Evolutionary conservation across 1,140 invertebrate species (phyloP), one percentile per base, ranked within the genome.

Genomic region (Asobara japonica): DNA sequence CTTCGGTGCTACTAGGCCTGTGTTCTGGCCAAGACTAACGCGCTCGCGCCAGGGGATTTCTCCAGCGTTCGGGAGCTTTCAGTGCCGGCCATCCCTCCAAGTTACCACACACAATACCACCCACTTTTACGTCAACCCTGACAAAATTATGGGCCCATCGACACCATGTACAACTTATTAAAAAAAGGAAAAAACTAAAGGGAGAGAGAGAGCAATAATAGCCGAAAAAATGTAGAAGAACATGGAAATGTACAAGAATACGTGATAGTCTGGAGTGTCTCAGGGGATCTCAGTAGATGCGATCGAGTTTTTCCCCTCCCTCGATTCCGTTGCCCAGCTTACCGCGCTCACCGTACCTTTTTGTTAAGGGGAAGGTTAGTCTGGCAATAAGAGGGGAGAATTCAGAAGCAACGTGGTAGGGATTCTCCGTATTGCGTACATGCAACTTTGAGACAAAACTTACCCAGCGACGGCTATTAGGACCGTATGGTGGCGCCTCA

Each of bases 11-110:
- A 74, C 84, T 86, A 82, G 84, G 86, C 84, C 86, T 87, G 85
- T 84, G 83, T 82, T 86, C 86, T 84, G 85, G 83, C 85, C 85
- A 81, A 87, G 86, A 87, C 86, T 87, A 86, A 85, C 84, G 84
- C 82, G 80, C 64, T 65, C 27, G 80, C 79, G 80, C 81, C 29
- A 31, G 11, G 30, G 11, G 31, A 77, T 80, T 82, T 78, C 83
- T 82, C 81, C 83, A 85, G 82, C 85, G 82, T 84, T 86, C 85
- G 82, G 69, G 7, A 10, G 25, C 60, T 30, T 18, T 62, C 25
- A 65, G 65, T 33, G 56, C 56, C 56, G 30, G 72, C 64, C 67
- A 68, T 67, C 48, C 65, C 64, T 72, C 64, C 65, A 56, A 48
- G 38, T 56, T 69, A 16, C 45, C 25, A 48, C 33, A 30, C 22